A percentile compares a stretch with the other conserved stretches of the same genome.
phyloP scores from a whole-genome alignment of 2,888 invertebrate species.

The Ophioninae sp. region DNA sequence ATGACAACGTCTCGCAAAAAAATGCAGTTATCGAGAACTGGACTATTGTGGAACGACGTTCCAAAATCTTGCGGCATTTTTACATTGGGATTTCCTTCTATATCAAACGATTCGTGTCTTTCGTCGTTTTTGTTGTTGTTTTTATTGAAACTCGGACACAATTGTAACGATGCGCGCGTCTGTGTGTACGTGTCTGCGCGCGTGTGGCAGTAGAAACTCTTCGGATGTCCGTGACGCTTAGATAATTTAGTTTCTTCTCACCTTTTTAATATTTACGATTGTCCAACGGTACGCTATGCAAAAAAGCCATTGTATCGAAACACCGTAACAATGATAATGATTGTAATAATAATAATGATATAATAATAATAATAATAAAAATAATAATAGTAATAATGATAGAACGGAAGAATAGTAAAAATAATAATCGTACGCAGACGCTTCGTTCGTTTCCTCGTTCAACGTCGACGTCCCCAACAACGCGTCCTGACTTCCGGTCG shows the following conservation, averaged over 20 bases:
- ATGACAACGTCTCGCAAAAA: neutral
- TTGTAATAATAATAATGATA: slow-evolving; percentile 5
- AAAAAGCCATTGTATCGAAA: slow-evolving; percentile 50
- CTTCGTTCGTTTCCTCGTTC: slow-evolving; percentile 34
- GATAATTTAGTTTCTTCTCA: slow-evolving; percentile 41
- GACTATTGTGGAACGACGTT: neutral
- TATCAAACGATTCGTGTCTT: slow-evolving; percentile 15
- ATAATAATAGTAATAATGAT: slow-evolving; percentile 41
- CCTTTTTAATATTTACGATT: slow-evolving; percentile 16
- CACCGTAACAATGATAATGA: slow-evolving; percentile 20
- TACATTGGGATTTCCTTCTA: neutral
- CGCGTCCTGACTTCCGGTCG: slow-evolving; percentile 39
- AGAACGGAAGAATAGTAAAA: slow-evolving; percentile 19
- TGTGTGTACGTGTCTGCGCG: too few species aligned
- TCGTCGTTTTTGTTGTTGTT: slow-evolving; percentile 34
- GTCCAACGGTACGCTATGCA: slow-evolving; percentile 52
- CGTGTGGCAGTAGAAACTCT: slow-evolving; percentile 66
- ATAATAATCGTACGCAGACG: slow-evolving; percentile 46
- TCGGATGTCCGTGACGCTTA: slow-evolving; percentile 64
- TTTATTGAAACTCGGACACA: slow-evolving; percentile 63
- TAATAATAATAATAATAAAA: slow-evolving; percentile 21
- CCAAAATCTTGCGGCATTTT: neutral
- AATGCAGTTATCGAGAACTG: neutral
- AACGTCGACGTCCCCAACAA: slow-evolving; percentile 49
- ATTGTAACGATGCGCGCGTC: slow-evolving; percentile 62